phyloP scores from a whole-genome alignment of 2,113 vertebrate species.

The Turdus rufiventris region DNA sequence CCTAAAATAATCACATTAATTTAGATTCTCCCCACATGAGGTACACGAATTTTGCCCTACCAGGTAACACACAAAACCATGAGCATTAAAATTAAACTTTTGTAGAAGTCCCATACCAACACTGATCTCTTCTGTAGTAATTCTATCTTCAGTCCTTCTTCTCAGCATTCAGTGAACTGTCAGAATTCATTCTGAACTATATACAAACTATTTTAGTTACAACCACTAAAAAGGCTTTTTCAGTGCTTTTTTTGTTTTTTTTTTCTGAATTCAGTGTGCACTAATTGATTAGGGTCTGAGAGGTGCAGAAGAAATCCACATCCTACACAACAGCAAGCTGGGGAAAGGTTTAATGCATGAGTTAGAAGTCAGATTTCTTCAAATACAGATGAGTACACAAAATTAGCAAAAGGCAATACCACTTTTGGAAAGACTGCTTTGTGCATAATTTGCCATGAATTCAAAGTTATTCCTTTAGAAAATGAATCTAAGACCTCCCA shows the following conservation, averaged over 20 bases:
- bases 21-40: background rate
- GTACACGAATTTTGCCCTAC: background rate
- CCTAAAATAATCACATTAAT: background rate
- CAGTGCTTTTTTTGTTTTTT: background rate
- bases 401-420: constrained; percentile 52
- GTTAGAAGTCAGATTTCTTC: constrained; percentile 44
- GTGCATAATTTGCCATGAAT: constrained; percentile 54
- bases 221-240: background rate
- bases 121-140: background rate
- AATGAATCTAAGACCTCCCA: constrained; percentile 63
- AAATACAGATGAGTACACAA: constrained; percentile 56
- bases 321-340: background rate
- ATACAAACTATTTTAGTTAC: background rate
- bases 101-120: background rate
- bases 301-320: constrained; percentile 13
- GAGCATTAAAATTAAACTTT: background rate
- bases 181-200: background rate
- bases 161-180: background rate
- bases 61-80: background rate
- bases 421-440: constrained; percentile 47
- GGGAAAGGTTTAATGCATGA: constrained; percentile 21
- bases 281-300: constrained; percentile 30
- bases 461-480: constrained; percentile 63
- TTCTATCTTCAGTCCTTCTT: background rate
- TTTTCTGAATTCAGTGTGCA: constrained; percentile 4